Percentiles rank a stretch among this genome's conserved stretches.
Conservation (phyloP, 2,113 vertebrate species). For the Benitochromis conjunctus region DNA sequence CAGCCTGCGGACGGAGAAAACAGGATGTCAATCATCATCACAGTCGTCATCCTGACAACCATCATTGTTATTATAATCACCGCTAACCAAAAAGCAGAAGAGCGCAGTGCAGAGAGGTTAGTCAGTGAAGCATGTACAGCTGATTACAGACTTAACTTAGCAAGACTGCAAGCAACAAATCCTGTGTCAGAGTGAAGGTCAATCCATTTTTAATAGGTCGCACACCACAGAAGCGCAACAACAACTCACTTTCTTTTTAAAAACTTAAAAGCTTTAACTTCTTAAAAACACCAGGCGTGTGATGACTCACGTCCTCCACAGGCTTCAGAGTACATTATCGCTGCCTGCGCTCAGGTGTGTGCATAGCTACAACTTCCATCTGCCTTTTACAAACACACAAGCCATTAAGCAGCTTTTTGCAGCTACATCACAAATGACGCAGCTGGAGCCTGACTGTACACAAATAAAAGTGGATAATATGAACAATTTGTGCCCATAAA, state of each 20-base stretch:
- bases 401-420: not conserved
- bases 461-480: not conserved
- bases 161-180: not conserved
- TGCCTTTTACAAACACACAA: not conserved
- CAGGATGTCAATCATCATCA: conserved; percentile 22
- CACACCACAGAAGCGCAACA: not conserved
- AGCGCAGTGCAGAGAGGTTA: not conserved
- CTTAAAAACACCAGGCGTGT: not conserved
- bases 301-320: not conserved
- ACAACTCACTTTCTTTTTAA: not conserved
- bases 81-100: conserved; percentile 11
- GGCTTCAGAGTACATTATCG: not conserved
- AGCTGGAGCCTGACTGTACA: not conserved
- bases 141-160: conserved; percentile 18
- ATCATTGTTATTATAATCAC: conserved; percentile 13
- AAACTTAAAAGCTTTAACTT: not conserved
- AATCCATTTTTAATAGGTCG: not conserved
- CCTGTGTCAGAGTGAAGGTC: not conserved
- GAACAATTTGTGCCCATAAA: not conserved
- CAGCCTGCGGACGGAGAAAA: conserved; percentile 64
- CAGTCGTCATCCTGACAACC: not conserved
- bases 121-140: conserved; percentile 3
- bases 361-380: not conserved
- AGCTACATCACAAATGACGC: not conserved
- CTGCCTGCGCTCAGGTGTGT: not conserved